phyloP scores from a whole-genome alignment of 2,113 vertebrate genomes.

The Larimichthys crocea region DNA sequence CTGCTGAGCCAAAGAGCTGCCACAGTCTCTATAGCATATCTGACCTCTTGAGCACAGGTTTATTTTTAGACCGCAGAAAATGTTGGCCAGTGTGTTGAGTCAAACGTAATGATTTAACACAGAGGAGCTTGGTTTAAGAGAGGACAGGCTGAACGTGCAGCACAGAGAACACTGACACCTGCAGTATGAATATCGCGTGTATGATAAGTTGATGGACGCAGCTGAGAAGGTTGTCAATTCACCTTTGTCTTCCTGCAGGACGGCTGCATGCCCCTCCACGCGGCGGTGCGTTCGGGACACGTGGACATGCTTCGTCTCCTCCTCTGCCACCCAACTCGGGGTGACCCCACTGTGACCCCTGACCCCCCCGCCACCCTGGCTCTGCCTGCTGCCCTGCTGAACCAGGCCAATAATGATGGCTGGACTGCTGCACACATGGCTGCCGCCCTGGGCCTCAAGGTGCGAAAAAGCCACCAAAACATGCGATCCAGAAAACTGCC shows the following conservation, averaged over 20 bases:
- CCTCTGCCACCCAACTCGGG: conserved; percentile 80
- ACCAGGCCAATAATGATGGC: conserved; percentile 90
- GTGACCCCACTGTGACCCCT: conserved; percentile 40
- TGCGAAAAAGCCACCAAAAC: conserved; percentile 62
- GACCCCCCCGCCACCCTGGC: conserved; percentile 27
- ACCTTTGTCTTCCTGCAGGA: conserved; percentile 81
- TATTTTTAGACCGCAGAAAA: conserved; percentile 56
- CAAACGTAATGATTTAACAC: conserved; percentile 30
- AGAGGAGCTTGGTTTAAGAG: neutral
- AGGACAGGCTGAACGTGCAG: neutral
- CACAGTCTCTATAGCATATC: conserved; percentile 29
- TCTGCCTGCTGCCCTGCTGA: conserved; percentile 85
- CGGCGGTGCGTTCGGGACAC: conserved; percentile 90
- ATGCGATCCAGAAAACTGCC: too few relatives aligned
- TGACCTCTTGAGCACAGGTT: conserved; percentile 23
- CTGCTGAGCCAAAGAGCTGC: conserved; percentile 38
- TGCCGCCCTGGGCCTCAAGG: conserved; percentile 95
- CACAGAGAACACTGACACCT: neutral
- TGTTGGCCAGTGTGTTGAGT: conserved; percentile 36
- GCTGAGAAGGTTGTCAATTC: neutral
- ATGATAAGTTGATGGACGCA: neutral
- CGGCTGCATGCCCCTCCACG: conserved; percentile 91
- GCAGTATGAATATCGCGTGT: too few relatives aligned
- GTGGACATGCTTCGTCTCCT: conserved; percentile 90
- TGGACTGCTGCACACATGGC: conserved; percentile 97